These are phyloP conservation scores for Oryzias sinensis DNA, from an alignment of 2,797 vertebrate genomes.

Conservation along the genomic window DNA sequence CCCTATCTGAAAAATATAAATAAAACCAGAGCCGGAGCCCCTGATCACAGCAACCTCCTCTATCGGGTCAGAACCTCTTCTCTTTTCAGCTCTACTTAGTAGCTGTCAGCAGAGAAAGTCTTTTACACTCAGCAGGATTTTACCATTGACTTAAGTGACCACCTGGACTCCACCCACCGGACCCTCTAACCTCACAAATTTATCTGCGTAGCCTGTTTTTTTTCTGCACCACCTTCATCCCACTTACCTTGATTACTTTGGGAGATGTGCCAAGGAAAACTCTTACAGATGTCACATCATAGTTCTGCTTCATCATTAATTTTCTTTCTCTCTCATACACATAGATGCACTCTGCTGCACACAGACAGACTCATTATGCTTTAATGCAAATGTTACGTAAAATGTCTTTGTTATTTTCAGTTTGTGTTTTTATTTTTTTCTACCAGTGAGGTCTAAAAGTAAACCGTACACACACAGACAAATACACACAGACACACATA, in stretches of 20 bases:
- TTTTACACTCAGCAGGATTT: conserved; percentile 51
- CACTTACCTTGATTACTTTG: conserved; percentile 55
- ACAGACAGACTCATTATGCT: conserved; percentile 2
- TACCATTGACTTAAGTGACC: conserved; percentile 24
- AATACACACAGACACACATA: too few relatives aligned
- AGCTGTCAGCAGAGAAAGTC: conserved; percentile 42
- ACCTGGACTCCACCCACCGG: conserved; percentile 38
- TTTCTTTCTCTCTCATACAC: conserved; percentile 5
- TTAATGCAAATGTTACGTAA: too few relatives aligned
- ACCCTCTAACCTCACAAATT: conserved; percentile 13
- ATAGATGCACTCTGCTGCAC: not conserved
- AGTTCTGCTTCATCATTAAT: conserved; percentile 33
- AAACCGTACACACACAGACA: too few relatives aligned
- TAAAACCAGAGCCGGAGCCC: conserved; percentile 34
- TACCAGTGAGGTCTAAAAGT: too few relatives aligned
- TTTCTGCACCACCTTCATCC: not conserved
- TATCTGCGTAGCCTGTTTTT: not conserved
- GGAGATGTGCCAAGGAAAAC: conserved; percentile 43
- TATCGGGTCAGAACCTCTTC: conserved; percentile 21
- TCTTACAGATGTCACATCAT: conserved; percentile 24
- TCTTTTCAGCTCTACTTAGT: conserved; percentile 24
- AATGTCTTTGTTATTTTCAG: too few relatives aligned
- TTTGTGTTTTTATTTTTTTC: too few relatives aligned
- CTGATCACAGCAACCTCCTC: not conserved
- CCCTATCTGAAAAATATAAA: conserved; percentile 61